Percentiles rank a stretch among this genome's conserved stretches.
phyloP scores from a whole-genome alignment of 2,797 vertebrate genomes.

The Hyperoplus lanceolatus region DNA sequence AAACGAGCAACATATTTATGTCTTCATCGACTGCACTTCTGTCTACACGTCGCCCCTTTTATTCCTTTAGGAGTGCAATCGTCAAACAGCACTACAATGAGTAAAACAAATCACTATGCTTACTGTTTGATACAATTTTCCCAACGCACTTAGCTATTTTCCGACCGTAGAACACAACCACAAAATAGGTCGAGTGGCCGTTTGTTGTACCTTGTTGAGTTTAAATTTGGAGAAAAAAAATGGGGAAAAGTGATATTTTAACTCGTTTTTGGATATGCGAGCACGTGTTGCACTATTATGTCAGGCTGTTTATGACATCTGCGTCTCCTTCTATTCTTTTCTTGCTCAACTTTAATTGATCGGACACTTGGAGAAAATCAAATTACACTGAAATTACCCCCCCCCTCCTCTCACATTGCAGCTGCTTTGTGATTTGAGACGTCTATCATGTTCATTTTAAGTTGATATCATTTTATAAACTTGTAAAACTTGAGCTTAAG shows the following conservation, averaged over 20 bases:
- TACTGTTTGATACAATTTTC: constrained; percentile 65
- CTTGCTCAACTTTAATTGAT: constrained; percentile 29
- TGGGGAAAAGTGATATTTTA: constrained; percentile 39
- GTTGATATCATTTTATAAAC: constrained; percentile 61
- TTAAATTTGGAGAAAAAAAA: constrained; percentile 21
- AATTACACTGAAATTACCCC: constrained; percentile 15
- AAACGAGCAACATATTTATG: constrained; percentile 74
- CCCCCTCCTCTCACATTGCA: background rate
- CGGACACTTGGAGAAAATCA: constrained; percentile 4
- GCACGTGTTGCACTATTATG: constrained; percentile 59
- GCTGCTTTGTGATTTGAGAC: constrained; percentile 32
- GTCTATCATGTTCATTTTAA: constrained; percentile 56
- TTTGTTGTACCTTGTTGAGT: constrained; percentile 67
- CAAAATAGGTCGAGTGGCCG: constrained; percentile 45
- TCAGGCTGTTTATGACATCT: constrained; percentile 32
- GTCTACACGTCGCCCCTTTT: constrained; percentile 64
- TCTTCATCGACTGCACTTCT: constrained; percentile 73
- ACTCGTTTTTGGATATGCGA: constrained; percentile 34
- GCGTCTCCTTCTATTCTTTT: constrained; percentile 43
- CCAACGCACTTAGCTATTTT: constrained; percentile 63
- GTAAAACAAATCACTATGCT: constrained; percentile 70
- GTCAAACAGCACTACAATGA: constrained; percentile 53
- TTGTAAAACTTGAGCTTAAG: constrained; percentile 57
- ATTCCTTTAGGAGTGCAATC: constrained; percentile 20
- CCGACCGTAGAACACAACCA: constrained; percentile 62